Conservation (phyloP, 2,797 vertebrate genomes). For the Onychomys torridus region DNA sequence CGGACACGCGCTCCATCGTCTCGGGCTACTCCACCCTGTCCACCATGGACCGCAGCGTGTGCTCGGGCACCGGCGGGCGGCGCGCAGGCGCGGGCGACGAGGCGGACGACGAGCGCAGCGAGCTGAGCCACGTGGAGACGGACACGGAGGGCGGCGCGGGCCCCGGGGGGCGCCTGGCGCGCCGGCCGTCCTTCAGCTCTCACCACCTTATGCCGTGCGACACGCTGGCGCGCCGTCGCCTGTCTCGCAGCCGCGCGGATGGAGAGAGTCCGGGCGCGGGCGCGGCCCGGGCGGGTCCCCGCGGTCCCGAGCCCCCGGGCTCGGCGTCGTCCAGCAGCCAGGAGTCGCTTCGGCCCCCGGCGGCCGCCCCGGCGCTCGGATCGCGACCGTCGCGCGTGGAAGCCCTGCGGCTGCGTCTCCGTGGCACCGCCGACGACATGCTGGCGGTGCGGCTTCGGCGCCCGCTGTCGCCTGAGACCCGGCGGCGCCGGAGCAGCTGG, state of each 20-base stretch:
- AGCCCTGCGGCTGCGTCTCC: constrained; percentile 85
- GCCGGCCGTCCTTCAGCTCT: constrained; percentile 93
- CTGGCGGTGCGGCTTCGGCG: constrained; percentile 91
- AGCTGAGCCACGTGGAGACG: constrained; percentile 93
- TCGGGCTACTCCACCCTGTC: constrained; percentile 98
- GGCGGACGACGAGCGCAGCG: constrained; percentile 96
- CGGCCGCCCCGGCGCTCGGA: constrained; percentile 76
- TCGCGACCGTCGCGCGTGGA: constrained; percentile 86
- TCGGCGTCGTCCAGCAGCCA: constrained; percentile 89
- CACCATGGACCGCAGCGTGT: constrained; percentile 94
- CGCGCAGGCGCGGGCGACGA: constrained; percentile 93
- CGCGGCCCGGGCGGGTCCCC: neutral
- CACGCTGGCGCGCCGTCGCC: constrained; percentile 94
- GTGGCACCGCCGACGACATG: constrained; percentile 92
- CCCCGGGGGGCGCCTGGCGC: constrained; percentile 63
- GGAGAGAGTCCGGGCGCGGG: constrained; percentile 79
- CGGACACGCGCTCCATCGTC: constrained; percentile 95
- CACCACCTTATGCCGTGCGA: constrained; percentile 97
- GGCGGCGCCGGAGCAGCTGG: constrained; percentile 94
- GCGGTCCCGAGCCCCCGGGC: constrained; percentile 44
- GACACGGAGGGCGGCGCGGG: constrained; percentile 94
- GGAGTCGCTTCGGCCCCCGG: constrained; percentile 80
- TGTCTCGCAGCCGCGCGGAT: constrained; percentile 83
- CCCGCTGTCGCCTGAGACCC: constrained; percentile 93
- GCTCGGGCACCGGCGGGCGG: constrained; percentile 90